These are phyloP conservation scores for Gymnoscelis rufifasciata DNA, from an alignment of 2,888 invertebrate species.

Conservation along the genomic window DNA sequence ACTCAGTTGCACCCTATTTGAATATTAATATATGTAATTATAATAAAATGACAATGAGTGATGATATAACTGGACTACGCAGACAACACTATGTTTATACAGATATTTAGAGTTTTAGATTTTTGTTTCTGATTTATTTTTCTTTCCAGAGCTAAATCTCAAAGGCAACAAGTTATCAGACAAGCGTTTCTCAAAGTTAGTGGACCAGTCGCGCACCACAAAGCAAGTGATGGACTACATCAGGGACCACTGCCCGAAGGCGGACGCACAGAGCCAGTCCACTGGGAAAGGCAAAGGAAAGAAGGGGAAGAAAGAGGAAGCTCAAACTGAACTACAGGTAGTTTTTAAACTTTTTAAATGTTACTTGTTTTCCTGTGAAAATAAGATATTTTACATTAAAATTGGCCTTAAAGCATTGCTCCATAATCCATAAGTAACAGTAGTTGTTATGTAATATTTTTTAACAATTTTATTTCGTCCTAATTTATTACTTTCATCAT, in stretches of 20 bases:
- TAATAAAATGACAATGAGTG: too few relatives aligned
- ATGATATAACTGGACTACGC: too few relatives aligned
- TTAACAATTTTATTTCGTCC: too few relatives aligned
- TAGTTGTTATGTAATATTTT: too few relatives aligned
- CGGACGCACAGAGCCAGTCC: conserved; percentile 41
- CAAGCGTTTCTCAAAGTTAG: conserved; percentile 84
- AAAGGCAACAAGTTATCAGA: conserved; percentile 87
- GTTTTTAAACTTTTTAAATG: background rate
- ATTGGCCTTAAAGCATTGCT: too few relatives aligned
- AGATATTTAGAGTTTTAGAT: background rate
- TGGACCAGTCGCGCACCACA: conserved; percentile 83
- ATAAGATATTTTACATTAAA: too few relatives aligned
- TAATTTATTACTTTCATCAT: too few relatives aligned
- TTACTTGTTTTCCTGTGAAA: too few relatives aligned
- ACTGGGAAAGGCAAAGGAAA: conserved; percentile 53
- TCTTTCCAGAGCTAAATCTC: conserved; percentile 81
- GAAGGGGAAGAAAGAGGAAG: conserved; percentile 65
- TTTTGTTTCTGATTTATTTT: background rate
- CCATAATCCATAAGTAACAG: too few relatives aligned
- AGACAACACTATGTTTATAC: too few relatives aligned
- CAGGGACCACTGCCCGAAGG: conserved; percentile 80
- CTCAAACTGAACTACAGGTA: conserved; percentile 24
- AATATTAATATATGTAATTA: background rate
- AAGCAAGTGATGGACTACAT: conserved; percentile 89
- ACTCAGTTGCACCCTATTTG: too few relatives aligned